phyloP scores from a whole-genome alignment of 2,113 vertebrate species.

The Thamnophis sirtalis region DNA sequence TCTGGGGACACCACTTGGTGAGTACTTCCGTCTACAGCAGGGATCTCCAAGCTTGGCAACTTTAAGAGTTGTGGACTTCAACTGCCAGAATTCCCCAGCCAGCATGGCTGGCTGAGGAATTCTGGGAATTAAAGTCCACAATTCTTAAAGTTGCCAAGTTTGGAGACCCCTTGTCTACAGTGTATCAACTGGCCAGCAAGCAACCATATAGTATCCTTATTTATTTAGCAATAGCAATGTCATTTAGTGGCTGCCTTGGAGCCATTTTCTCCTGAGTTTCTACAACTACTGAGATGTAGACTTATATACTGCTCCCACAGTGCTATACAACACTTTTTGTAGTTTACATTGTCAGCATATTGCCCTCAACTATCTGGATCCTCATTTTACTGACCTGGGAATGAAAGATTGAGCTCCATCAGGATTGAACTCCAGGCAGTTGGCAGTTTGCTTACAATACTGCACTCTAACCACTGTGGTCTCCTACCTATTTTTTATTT shows the following conservation, averaged over 20 bases:
- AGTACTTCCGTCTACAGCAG: conserved; percentile 40
- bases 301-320: background rate
- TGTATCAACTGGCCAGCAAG: background rate
- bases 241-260: no score
- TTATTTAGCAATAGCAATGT: no score
- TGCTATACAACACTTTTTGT: background rate
- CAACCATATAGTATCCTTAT: background rate
- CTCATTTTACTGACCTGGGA: background rate
- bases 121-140: no score
- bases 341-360: no score
- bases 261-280: no score
- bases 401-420: background rate
- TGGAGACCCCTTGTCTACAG: no score
- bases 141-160: no score
- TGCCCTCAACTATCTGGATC: background rate
- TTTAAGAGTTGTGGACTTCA: no score
- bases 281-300: background rate
- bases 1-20: conserved; percentile 97
- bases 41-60: no score
- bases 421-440: background rate
- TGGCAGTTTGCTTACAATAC: background rate
- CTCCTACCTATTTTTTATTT: background rate
- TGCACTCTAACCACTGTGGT: background rate
- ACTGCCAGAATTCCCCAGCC: no score
- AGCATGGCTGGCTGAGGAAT: no score